Evolutionary conservation across 2,888 invertebrate species (phyloP).

Genomic region (Temnothorax ravouxi): DNA sequence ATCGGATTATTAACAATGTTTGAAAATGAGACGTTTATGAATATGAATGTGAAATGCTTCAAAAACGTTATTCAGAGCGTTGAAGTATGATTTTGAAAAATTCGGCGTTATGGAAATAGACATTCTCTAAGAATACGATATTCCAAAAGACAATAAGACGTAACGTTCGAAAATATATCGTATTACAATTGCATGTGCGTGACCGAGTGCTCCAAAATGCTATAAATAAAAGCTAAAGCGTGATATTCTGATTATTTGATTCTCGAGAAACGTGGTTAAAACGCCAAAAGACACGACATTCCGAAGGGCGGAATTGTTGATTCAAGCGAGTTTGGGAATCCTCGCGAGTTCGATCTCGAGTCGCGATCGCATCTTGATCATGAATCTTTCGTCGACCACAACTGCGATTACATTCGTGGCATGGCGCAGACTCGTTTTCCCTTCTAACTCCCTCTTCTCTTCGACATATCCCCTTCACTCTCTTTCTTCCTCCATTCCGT

Average conservation of each 20-base stretch:
- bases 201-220: neutral
- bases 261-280: neutral
- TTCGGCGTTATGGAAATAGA: neutral
- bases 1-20: neutral
- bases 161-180: neutral
- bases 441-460: slow-evolving; percentile 72
- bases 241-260: neutral
- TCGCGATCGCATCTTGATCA: slow-evolving; percentile 74
- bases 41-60: neutral
- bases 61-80: neutral
- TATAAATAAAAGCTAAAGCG: neutral
- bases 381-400: slow-evolving; percentile 76
- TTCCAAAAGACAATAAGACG: neutral
- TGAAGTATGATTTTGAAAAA: neutral
- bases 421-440: slow-evolving; percentile 83
- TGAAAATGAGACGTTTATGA: neutral
- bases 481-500: slow-evolving; percentile 41
- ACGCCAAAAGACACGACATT: neutral
- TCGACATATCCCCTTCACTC: slow-evolving; percentile 44
- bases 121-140: neutral
- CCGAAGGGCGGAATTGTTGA: slow-evolving; percentile 58
- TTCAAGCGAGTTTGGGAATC: slow-evolving; percentile 71
- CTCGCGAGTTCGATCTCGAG: slow-evolving; percentile 68
- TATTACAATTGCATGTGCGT: neutral
- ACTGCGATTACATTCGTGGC: slow-evolving; percentile 79